These are phyloP conservation scores for Drosophila novamexicana DNA, from an alignment of 1,140 invertebrate genomes.

Conservation along the genomic window DNA sequence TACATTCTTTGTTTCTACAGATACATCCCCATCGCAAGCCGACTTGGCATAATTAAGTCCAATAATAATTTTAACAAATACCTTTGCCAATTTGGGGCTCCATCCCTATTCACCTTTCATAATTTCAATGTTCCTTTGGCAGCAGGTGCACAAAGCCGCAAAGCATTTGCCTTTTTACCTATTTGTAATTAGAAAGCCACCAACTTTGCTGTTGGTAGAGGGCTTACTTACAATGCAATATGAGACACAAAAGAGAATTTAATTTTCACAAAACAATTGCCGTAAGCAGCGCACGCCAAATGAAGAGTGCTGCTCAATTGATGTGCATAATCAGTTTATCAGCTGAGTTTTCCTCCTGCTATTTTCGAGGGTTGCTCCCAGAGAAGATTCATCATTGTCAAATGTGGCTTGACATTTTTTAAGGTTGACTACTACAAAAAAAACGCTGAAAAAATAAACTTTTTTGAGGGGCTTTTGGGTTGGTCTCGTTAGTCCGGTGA, in stretches of 20 bases:
- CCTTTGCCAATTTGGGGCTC: conserved; percentile 63
- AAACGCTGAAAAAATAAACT: conserved; percentile 60
- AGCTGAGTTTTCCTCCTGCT: conserved; percentile 36
- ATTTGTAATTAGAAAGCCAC: conserved; percentile 73
- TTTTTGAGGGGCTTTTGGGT: conserved; percentile 50
- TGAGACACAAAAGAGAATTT: conserved; percentile 71
- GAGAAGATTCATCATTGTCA: conserved; percentile 79
- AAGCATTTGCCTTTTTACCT: conserved; percentile 67
- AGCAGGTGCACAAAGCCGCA: conserved; percentile 76
- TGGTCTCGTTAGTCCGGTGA: conserved; percentile 46
- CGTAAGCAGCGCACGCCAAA: conserved; percentile 44
- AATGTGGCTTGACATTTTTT: conserved; percentile 77
- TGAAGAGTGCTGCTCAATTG: conserved; percentile 65
- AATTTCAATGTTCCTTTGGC: conserved; percentile 62
- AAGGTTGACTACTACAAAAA: conserved; percentile 12
- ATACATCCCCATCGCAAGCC: not conserved
- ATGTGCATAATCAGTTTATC: conserved; percentile 83
- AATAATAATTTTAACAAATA: conserved; percentile 82
- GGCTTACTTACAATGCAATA: conserved; percentile 56
- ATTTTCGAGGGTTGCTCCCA: conserved; percentile 53
- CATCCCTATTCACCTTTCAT: conserved; percentile 51
- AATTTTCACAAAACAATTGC: conserved; percentile 82
- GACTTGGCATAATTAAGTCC: conserved; percentile 74
- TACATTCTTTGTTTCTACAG: conserved; percentile 49
- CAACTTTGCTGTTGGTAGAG: conserved; percentile 27